Evolutionary conservation across 2,797 vertebrate species (phyloP), one percentile per base, ranked within the genome.

Genomic region (Melanotaenia nigrans): DNA sequence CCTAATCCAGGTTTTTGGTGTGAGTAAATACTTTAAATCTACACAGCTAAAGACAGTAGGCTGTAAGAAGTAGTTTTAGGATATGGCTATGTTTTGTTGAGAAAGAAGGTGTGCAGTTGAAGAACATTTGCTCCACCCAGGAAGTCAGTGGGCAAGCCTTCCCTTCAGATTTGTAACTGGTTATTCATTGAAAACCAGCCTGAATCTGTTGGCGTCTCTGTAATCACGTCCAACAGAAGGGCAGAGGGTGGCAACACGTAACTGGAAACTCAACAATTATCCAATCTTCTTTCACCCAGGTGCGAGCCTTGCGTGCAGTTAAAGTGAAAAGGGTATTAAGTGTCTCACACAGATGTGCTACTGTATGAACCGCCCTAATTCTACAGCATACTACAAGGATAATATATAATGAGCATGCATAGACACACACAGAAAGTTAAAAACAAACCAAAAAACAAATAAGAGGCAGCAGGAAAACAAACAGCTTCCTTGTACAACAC

Each of bases 221-320:
- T 82, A 71, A 63, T 77, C 75, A 78, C 77, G 70, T 53, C 54
- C 65, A 71, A 69, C 60, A 74, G 80, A 85, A 30, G 68, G 62
- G 78, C 47, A 33, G 51, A 73, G 74, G 82, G 87, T 64, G 80
- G 84, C 61, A 72, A 84, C 65, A 8, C 3, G 89, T 84, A 91
- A 92, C 81, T 67, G 71, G 81, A 92, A 69, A 89, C 86, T 73
- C 79, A 58, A 81, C 71, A 82, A 85, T 89, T 76, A 90, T 60
- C 79, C 71, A 78, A 90, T 82, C 74, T 89, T 78, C 74, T 71
- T 81, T 60, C 68, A 73, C 74, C 73, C 85, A 91, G 87, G 86
- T 90, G 89, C 82, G 85, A 87, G 81, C 36, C 68, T 47, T 40
- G 78, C 64, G 42, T 79, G 68, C 77, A 89, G 87, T 82, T 89